phyloP scores from a whole-genome alignment of 2,113 vertebrate species.

The Nothoprocta pentlandii region DNA sequence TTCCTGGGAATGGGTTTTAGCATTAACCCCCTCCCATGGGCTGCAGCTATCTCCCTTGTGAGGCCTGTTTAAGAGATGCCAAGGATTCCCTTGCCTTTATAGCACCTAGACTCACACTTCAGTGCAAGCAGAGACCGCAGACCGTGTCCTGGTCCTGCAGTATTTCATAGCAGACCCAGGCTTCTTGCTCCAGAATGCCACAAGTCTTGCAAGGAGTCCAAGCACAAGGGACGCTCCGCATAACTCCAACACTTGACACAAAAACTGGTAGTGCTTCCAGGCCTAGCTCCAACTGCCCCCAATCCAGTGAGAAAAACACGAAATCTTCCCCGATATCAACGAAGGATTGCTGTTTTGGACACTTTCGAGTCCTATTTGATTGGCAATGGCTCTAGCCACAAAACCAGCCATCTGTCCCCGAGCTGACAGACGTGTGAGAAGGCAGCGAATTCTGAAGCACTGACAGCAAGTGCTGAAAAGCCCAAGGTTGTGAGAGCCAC shows the following conservation, averaged over 20 bases:
- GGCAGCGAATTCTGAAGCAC: background rate
- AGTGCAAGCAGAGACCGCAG: too few species aligned
- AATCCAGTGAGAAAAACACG: background rate
- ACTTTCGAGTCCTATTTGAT: background rate
- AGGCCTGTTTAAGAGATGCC: background rate
- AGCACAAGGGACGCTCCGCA: accelerated
- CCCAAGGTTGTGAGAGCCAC: too few species aligned
- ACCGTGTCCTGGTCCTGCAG: background rate
- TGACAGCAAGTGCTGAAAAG: background rate
- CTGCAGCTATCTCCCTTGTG: background rate
- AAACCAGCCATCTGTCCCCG: background rate
- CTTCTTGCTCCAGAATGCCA: background rate
- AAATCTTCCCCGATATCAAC: too few species aligned
- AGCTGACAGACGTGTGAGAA: background rate
- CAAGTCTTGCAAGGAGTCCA: background rate
- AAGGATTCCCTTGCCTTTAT: background rate
- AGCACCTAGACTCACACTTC: background rate
- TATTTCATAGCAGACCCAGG: background rate
- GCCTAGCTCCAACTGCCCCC: background rate
- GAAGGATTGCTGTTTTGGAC: background rate
- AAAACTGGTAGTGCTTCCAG: background rate
- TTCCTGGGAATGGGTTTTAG: background rate
- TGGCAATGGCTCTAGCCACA: background rate
- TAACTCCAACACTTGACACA: background rate
- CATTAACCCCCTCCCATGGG: background rate